These are phyloP conservation scores for Meloidogyne floridensis DNA, from an alignment of 1,140 invertebrate species.

Conservation along the genomic window DNA sequence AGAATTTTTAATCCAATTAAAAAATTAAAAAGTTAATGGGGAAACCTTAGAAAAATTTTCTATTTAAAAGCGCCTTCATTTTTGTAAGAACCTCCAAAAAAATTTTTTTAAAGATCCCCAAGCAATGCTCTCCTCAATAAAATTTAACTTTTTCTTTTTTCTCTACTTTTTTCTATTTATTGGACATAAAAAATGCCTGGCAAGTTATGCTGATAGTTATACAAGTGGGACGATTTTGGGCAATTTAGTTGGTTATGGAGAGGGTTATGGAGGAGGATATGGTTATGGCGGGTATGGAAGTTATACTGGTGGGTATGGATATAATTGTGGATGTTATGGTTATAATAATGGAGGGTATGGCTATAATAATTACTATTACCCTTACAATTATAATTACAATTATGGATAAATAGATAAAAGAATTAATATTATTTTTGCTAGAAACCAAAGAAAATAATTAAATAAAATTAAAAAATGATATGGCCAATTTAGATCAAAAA, in stretches of 20 bases:
- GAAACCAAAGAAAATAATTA: too few species aligned
- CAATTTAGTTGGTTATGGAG: neutral
- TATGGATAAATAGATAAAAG: neutral
- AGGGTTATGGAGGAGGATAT: neutral
- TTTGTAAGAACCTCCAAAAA: too few species aligned
- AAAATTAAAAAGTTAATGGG: too few species aligned
- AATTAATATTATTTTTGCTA: neutral
- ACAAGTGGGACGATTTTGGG: neutral
- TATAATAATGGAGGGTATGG: neutral
- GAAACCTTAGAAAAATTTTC: too few species aligned
- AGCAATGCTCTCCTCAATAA: neutral
- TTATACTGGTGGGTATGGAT: neutral
- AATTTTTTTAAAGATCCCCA: too few species aligned
- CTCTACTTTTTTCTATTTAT: neutral
- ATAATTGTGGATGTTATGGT: neutral
- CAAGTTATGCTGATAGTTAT: conserved; percentile 1
- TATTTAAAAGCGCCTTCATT: too few species aligned
- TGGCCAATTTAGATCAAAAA: too few species aligned
- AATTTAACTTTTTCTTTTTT: neutral
- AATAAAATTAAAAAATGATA: too few species aligned
- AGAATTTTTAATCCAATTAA: too few species aligned
- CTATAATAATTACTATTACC: neutral
- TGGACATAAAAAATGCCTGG: neutral
- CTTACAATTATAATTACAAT: neutral
- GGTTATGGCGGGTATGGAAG: neutral